Conservation (phyloP, 2,113 vertebrate genomes). For the Salvator merianae region DNA sequence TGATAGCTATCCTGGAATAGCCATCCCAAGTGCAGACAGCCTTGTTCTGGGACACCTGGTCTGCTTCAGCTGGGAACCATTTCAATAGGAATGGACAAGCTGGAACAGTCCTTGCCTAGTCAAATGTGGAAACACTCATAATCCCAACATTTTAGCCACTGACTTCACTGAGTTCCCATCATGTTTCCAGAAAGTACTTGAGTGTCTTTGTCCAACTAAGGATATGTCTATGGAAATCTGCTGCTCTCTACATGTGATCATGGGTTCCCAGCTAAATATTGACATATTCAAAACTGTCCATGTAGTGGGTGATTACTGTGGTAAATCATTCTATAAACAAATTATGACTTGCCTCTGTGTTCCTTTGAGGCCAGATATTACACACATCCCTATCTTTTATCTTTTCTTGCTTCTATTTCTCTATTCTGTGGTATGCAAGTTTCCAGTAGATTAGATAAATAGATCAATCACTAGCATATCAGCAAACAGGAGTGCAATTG, state of each 20-base stretch:
- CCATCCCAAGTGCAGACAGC: no score
- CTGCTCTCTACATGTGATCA: not conserved
- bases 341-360: not conserved
- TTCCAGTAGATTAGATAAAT: conserved; percentile 68
- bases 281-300: not conserved
- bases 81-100: no score
- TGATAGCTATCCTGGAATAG: no score
- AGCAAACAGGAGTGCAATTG: conserved; percentile 34
- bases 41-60: no score
- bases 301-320: not conserved
- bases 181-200: not conserved
- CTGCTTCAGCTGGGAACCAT: no score
- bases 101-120: no score
- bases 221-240: not conserved
- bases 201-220: not conserved
- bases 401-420: conserved; percentile 51
- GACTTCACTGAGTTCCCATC: no score
- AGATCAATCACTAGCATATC: conserved; percentile 59
- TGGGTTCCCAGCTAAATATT: not conserved
- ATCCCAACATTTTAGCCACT: no score
- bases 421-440: conserved; percentile 46
- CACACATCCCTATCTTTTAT: not conserved
- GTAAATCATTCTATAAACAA: not conserved
- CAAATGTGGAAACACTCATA: no score
- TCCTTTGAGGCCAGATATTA: conserved; percentile 40